Base-by-base conservation (phyloP, 2,888 invertebrate species). In the Nemoura dubitans region DNA sequence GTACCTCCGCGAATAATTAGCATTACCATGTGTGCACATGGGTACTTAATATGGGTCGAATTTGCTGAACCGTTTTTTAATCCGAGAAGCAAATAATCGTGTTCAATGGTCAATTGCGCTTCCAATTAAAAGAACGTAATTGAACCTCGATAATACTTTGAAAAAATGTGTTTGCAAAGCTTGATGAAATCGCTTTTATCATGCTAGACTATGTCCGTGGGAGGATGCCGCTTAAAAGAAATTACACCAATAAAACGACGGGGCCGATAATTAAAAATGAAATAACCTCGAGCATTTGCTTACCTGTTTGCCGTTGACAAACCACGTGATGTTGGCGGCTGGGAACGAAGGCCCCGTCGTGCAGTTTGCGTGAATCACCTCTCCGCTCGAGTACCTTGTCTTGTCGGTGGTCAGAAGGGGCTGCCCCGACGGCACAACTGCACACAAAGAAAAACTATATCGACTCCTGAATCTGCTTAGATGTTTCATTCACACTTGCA, bases 311-410 rank as follows among this genome's bases (percentile, higher is more conserved):
- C 91, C 91, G 89, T 92, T 92, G 88, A 92, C 91, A 89, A 90
- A 92, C 92, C 92, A 92, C 59, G 92, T 92, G 87, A 92, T 89
- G 89, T 92, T 92, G 26, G 92, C 91, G 0, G 91, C 89, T 0
- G 92, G 92, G 89, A 91, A 91, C 1, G 92, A 92, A 43, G 90
- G 90, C 14, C 91, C 90, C 16, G 92, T 91, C n/a, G 90, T 90
- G 89, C 92, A 92, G 88, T 91, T 91, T 5, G 92, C 92, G 78
- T 89, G 89, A 81, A 92, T 90, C 88, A 89, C 90, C 88, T 92
- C 92, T 43, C 92, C 92, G 86, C 91, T 90, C 89, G 92, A 91
- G 86, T 92, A 91, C 89, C 92, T 92, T 86, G 90, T 89, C 87
- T 92, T 91, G 85, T 91, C 88, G 7, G 87, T 85, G 28, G 81